Percentiles rank a stretch among this genome's conserved stretches.
These are phyloP conservation scores for Marasmarcha lunaedactyla DNA, from an alignment of 2,888 invertebrate genomes.

Conservation along the genomic window DNA sequence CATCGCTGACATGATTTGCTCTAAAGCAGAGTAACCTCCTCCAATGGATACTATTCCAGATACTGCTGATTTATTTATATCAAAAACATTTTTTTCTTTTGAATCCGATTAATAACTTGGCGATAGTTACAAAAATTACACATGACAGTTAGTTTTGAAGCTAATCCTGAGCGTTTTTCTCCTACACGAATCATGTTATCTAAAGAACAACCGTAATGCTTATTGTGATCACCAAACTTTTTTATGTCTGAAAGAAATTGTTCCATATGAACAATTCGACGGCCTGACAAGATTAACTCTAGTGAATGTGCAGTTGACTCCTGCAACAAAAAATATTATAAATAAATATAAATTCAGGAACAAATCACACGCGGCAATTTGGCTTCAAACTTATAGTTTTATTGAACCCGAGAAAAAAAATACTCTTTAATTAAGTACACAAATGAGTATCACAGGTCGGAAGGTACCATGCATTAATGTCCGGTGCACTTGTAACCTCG, in stretches of 20 bases:
- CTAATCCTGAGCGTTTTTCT: too few relatives aligned
- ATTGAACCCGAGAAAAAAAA: neutral
- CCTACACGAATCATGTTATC: neutral
- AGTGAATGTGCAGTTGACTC: neutral
- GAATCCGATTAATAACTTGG: neutral
- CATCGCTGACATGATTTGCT: neutral
- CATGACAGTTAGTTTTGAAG: neutral
- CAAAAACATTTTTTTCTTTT: slow-evolving; percentile 1
- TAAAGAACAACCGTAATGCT: neutral
- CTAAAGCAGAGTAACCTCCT: slow-evolving; percentile 2
- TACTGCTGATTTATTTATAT: slow-evolving; percentile 1
- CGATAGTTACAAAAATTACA: slow-evolving; percentile 2
- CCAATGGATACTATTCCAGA: neutral
- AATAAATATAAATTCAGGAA: neutral
- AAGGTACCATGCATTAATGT: neutral
- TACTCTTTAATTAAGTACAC: neutral
- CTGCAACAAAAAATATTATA: slow-evolving; percentile 1
- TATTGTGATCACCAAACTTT: slow-evolving; percentile 1
- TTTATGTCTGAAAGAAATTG: slow-evolving; percentile 1
- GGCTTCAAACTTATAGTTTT: neutral
- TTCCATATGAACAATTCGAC: slow-evolving; percentile 1
- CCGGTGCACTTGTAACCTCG: neutral
- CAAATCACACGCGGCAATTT: neutral
- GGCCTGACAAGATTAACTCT: slow-evolving; percentile 1
- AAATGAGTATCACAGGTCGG: neutral